Percentiles rank a stretch among this genome's conserved stretches.
Conservation (phyloP, 1,140 invertebrate genomes). For the Hesperophylax magnus region DNA sequence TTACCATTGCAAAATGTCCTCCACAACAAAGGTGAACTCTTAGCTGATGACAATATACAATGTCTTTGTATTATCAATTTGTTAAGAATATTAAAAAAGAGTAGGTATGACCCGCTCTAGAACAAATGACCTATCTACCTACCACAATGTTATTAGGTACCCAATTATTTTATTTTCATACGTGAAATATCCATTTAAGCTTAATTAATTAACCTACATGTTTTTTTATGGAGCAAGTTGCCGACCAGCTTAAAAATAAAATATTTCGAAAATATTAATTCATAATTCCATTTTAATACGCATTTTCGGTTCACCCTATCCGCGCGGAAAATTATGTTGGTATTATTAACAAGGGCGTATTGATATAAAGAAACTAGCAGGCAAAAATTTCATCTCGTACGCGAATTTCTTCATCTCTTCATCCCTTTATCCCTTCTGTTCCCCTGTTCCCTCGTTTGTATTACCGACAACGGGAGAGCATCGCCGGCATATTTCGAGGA, state of each 20-base stretch:
- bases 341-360: constrained; percentile 31
- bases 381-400: constrained; percentile 21
- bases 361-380: constrained; percentile 42
- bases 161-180: not conserved
- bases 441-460: not conserved
- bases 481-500: constrained; percentile 1
- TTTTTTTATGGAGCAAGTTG: not conserved
- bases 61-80: no score
- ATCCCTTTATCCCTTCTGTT: not conserved
- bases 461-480: constrained; percentile 6
- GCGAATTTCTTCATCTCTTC: constrained; percentile 4
- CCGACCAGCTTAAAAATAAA: not conserved
- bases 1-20: no score
- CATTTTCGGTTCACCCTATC: constrained; percentile 7
- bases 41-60: no score
- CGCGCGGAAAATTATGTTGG: not conserved
- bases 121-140: no score
- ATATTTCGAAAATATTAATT: not conserved
- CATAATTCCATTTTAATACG: not conserved
- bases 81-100: no score
- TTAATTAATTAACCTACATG: not conserved
- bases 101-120: no score
- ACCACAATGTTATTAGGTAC: no score
- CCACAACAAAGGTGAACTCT: no score
- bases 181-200: not conserved